Evolutionary conservation across 2,113 vertebrate species (phyloP), one percentile per base, ranked within the genome.

Genomic region (Peromyscus californicus): DNA sequence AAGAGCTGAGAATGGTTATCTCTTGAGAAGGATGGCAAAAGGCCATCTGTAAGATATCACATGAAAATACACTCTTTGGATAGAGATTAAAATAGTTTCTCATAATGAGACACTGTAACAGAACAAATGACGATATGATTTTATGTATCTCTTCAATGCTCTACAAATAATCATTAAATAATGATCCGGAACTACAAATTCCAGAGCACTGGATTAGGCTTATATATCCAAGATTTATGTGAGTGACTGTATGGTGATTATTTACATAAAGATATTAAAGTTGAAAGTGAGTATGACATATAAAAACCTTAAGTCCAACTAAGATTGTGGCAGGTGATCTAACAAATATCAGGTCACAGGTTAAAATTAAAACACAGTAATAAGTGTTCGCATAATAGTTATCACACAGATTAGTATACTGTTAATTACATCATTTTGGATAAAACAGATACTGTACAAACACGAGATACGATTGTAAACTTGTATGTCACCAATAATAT

Each of bases 1-100:
- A 97, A 91, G 94, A 97, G 59, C 89, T 91, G 57, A 97, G 97
- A 97, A 95, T 87, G 90, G 65, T 96, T 92, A 76, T 94, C 4
- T 94, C 51, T 93, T 91, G 65, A 93, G 48, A 97, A 96, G 83
- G 57, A 91, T 57, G 7, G n/a, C 90, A 92, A 89, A 89, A 94
- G 83, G 96, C 93, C 92, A 97, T 0, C 0, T 26, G 0, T 93
- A 98, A 90, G 5, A 33, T 51, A 88, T 45, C 0, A 0, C 51
- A 42, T 67, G 74, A 57, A 89, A 48, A 83, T 69, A 87, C 89
- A 42, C n/a, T 26, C 59, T 42, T 22, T 5, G 31, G 17, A 22
- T 87, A 19, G 33, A 69, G 31, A 36, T 51, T 69, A 51, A 42
- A 69, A 67, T 24, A 86, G 17, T 87, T 1, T 19, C 9, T 65